phyloP scores from a whole-genome alignment of 2,797 vertebrate species.

The Galagoides demidoff region DNA sequence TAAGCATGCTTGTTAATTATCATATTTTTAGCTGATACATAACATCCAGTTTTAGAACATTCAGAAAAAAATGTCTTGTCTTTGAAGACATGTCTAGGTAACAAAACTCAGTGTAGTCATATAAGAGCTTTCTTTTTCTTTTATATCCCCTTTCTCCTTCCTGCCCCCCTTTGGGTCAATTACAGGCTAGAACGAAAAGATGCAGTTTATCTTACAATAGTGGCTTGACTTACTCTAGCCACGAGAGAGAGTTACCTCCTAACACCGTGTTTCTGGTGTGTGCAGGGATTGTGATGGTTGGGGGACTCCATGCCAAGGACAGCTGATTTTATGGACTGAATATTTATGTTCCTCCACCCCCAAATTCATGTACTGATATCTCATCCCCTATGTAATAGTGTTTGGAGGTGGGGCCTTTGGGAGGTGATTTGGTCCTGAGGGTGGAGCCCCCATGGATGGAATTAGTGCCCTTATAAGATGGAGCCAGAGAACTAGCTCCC shows the following conservation, averaged over 20 bases:
- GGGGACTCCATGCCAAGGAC: neutral
- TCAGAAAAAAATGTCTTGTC: conserved; percentile 68
- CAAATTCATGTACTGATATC: neutral
- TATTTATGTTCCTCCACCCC: neutral
- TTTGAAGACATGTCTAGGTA: conserved; percentile 70
- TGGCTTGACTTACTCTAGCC: neutral
- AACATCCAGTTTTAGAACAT: conserved; percentile 76
- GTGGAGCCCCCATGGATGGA: neutral
- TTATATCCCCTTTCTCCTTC: too few relatives aligned
- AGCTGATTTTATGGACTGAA: neutral
- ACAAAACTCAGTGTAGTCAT: conserved; percentile 46
- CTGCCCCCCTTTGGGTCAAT: neutral
- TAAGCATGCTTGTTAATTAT: conserved; percentile 72
- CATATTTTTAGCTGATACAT: conserved; percentile 79
- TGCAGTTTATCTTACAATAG: neutral
- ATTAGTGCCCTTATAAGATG: neutral
- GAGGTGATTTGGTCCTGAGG: neutral
- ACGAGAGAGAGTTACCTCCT: neutral
- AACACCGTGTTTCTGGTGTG: neutral
- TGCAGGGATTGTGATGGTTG: accelerated
- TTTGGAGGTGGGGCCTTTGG: neutral
- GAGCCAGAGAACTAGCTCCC: neutral
- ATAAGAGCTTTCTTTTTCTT: neutral
- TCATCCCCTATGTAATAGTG: neutral
- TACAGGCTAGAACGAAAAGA: neutral